phyloP scores from a whole-genome alignment of 2,113 vertebrate species.

The Jaculus jaculus region DNA sequence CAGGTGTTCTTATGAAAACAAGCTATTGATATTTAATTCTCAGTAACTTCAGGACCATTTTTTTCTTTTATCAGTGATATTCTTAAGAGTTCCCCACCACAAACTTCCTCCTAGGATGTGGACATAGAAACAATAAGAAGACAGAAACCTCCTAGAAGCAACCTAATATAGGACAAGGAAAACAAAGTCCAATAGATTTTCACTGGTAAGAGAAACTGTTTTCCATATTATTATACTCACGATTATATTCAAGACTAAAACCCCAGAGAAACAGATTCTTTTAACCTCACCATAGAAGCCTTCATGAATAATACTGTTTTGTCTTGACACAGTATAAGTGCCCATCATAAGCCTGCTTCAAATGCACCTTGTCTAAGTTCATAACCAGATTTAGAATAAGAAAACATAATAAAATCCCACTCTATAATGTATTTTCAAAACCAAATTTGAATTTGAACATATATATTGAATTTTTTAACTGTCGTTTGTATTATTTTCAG shows the following conservation, averaged over 20 bases:
- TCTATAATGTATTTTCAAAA: not conserved
- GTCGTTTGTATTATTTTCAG: not conserved
- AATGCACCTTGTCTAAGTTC: not conserved
- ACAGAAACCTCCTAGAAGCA: not conserved
- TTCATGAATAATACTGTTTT: not conserved
- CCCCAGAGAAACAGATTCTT: not conserved
- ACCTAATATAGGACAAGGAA: not conserved
- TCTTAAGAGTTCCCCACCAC: not conserved
- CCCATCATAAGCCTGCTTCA: not conserved
- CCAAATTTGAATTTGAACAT: not conserved
- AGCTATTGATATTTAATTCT: not conserved
- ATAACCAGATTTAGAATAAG: not conserved
- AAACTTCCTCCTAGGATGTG: not conserved
- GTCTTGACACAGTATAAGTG: not conserved
- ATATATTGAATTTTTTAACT: not conserved
- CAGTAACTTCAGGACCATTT: not conserved
- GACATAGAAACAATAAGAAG: not conserved
- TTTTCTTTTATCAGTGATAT: constrained; percentile 20
- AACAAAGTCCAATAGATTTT: constrained; percentile 42
- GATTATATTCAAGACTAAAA: constrained; percentile 15
- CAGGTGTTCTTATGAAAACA: not conserved
- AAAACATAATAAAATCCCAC: not conserved
- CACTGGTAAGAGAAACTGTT: constrained; percentile 30
- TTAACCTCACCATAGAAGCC: not conserved
- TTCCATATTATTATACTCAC: not conserved